phyloP scores from a whole-genome alignment of 2,113 vertebrate species.

The Fregetta grallaria region DNA sequence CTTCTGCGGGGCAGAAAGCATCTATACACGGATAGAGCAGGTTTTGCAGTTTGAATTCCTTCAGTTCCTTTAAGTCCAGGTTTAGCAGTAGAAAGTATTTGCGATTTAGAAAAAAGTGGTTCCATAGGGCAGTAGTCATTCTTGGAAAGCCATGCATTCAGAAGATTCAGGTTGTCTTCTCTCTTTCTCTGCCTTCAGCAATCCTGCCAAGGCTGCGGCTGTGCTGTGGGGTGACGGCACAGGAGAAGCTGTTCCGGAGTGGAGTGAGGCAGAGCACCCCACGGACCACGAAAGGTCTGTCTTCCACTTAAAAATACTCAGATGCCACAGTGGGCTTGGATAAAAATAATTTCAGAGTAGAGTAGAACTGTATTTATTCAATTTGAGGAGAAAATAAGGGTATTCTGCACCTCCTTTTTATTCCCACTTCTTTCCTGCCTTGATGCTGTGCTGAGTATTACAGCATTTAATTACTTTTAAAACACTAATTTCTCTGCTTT shows the following conservation, averaged over 20 bases:
- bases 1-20: background rate
- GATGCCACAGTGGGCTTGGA: accelerated
- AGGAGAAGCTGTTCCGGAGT: background rate
- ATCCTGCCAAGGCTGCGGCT: background rate
- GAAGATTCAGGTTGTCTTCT: background rate
- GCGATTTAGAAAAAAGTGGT: background rate
- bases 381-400: background rate
- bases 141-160: accelerated
- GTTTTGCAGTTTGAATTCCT: background rate
- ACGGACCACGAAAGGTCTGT: background rate
- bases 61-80: background rate
- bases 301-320: background rate
- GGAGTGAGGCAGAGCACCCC: background rate
- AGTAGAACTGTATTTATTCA: background rate
- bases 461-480: background rate
- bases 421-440: background rate
- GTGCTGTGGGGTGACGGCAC: background rate
- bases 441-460: background rate
- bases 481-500: background rate
- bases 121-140: accelerated
- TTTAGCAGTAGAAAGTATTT: background rate
- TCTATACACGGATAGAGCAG: accelerated
- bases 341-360: background rate
- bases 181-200: background rate
- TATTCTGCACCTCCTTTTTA: background rate